A percentile compares a stretch with the other conserved stretches of the same genome.
These are phyloP conservation scores for Iselma pallidipennis DNA, from an alignment of 2,888 invertebrate species.

Conservation along the genomic window DNA sequence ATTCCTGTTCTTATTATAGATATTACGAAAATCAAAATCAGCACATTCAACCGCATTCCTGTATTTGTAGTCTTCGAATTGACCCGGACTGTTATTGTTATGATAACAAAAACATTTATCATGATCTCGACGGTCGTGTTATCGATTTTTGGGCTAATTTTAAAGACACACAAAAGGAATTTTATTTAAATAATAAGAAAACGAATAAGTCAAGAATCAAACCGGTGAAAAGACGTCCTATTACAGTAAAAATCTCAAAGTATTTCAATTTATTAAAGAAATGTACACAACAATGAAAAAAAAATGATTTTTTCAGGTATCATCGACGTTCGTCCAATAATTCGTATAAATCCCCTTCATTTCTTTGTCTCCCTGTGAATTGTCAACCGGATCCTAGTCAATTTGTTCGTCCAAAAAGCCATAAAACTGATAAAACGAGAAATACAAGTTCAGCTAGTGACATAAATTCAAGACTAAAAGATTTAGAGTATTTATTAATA, in stretches of 20 bases:
- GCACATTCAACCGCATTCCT: constrained; percentile 2
- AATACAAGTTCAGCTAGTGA: constrained; percentile 34
- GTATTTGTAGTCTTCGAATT: constrained; percentile 10
- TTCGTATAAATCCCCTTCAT: constrained; percentile 47
- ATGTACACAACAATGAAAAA: neutral
- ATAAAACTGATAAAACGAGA: constrained; percentile 3
- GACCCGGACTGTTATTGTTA: constrained; percentile 18
- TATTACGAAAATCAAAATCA: constrained; percentile 17
- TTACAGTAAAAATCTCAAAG: constrained; percentile 19
- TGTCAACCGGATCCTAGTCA: constrained; percentile 47
- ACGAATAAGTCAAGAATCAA: neutral
- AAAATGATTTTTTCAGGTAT: constrained; percentile 31
- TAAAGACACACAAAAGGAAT: constrained; percentile 1
- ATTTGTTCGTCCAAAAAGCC: constrained; percentile 26
- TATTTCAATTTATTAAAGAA: neutral
- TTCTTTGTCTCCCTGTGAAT: constrained; percentile 47
- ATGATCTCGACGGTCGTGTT: neutral
- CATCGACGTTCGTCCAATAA: constrained; percentile 33
- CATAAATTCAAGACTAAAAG: constrained; percentile 21
- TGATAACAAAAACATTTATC: constrained; percentile 4
- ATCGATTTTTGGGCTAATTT: neutral
- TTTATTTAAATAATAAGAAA: neutral
- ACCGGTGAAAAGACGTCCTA: constrained; percentile 14
- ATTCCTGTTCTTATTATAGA: constrained; percentile 2
- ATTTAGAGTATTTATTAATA: constrained; percentile 29